Conservation (phyloP, 1,140 invertebrate species). For the Babylonia areolata region DNA sequence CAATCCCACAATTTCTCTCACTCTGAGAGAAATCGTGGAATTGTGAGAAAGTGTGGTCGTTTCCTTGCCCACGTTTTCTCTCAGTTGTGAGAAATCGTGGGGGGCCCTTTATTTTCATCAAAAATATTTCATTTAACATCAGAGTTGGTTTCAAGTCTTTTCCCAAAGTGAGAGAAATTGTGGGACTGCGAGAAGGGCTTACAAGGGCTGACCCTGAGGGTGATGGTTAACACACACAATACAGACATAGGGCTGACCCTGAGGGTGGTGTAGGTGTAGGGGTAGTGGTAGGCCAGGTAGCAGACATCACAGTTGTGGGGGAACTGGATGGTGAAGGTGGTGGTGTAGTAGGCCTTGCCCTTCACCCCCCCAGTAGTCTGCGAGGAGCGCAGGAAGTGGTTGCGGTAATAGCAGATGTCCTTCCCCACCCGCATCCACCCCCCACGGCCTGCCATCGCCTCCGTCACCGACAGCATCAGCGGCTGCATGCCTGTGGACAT, state of each 20-base stretch:
- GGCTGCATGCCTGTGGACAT: slow-evolving; percentile 87
- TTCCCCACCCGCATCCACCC: slow-evolving; percentile 86
- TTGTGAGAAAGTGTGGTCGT: too few species aligned
- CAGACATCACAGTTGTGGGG: slow-evolving; percentile 92
- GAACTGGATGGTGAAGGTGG: slow-evolving; percentile 95
- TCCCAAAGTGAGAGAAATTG: too few species aligned
- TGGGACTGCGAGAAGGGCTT: too few species aligned
- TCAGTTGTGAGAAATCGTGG: too few species aligned
- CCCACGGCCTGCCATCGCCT: slow-evolving; percentile 81
- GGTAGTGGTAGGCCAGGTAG: slow-evolving; percentile 97
- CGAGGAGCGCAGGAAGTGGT: slow-evolving; percentile 73
- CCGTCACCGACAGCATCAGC: slow-evolving; percentile 88
- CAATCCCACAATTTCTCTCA: too few species aligned
- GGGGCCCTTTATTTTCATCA: too few species aligned
- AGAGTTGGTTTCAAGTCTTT: too few species aligned
- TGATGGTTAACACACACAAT: background rate
- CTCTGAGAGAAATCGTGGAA: too few species aligned
- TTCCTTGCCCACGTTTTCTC: too few species aligned
- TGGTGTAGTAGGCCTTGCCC: slow-evolving; percentile 85
- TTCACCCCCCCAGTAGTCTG: slow-evolving; percentile 75
- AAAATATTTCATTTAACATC: too few species aligned
- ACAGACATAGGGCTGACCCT: slow-evolving; percentile 57
- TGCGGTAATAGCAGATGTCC: slow-evolving; percentile 88
- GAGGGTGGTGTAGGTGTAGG: slow-evolving; percentile 93
- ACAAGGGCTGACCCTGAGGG: too few species aligned